Evolutionary conservation across 2,888 invertebrate genomes (phyloP).

Genomic region (Suillia variegata): DNA sequence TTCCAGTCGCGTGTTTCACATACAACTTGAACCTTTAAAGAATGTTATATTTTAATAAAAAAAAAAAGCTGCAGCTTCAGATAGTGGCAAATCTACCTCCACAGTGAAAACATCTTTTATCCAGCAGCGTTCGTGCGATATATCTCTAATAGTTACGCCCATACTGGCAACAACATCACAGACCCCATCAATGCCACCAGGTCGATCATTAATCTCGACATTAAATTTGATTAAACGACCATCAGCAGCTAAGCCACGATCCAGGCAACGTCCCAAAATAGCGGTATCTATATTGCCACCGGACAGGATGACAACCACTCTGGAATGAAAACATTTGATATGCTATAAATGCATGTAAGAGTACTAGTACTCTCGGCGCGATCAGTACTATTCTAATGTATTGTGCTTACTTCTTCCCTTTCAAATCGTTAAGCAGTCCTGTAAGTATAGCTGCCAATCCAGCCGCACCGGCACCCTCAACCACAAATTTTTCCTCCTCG

Average conservation of each 20-base stretch:
- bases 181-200: too few species aligned
- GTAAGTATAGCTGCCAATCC: conserved; percentile 81
- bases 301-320: conserved; percentile 79
- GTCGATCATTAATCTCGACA: conserved; percentile 75
- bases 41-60: background rate
- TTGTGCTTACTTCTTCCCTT: too few species aligned
- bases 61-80: background rate
- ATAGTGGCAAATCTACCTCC: conserved; percentile 63
- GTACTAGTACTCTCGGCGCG: background rate
- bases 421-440: conserved; percentile 75
- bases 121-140: too few species aligned
- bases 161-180: too few species aligned
- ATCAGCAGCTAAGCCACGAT: conserved; percentile 82
- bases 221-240: conserved; percentile 73
- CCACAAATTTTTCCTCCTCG: conserved; percentile 81
- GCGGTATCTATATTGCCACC: conserved; percentile 89
- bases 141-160: too few species aligned
- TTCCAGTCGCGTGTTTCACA: conserved; percentile 86
- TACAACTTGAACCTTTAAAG: conserved; percentile 80
- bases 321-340: too few species aligned
- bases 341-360: too few species aligned
- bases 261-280: conserved; percentile 79
- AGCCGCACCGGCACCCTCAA: conserved; percentile 84
- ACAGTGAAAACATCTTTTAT: conserved; percentile 87
- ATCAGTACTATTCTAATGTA: too few species aligned